Evolutionary conservation across 2,888 invertebrate species (phyloP).

Genomic region (Chydorus sphaericus): DNA sequence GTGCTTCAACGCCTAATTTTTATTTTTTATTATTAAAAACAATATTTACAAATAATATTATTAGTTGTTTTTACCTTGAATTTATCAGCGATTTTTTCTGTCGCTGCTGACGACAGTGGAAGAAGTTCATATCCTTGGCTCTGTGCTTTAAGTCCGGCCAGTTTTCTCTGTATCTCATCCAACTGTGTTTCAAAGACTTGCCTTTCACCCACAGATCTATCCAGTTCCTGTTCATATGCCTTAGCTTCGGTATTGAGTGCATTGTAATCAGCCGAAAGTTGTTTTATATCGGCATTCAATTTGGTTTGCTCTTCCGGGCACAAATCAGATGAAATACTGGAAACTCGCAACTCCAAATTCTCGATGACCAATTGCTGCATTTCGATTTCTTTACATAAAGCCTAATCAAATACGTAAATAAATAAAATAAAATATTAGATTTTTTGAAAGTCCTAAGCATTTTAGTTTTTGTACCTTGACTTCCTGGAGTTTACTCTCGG

Average conservation of each 20-base stretch:
- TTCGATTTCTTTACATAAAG: conserved; percentile 65
- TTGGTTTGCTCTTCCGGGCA: conserved; percentile 70
- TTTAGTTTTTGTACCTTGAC: conserved; percentile 45
- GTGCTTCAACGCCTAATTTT: conserved; percentile 42
- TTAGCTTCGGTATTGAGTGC: conserved; percentile 53
- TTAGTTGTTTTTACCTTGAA: too few relatives aligned
- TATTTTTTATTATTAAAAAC: background rate
- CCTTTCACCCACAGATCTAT: conserved; percentile 45
- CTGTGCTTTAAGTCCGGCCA: conserved; percentile 58
- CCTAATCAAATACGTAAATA: too few relatives aligned
- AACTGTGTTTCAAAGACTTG: conserved; percentile 63
- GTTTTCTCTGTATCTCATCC: conserved; percentile 64
- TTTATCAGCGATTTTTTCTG: conserved; percentile 64
- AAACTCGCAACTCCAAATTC: conserved; percentile 65
- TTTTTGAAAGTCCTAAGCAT: too few relatives aligned
- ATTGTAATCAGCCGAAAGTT: conserved; percentile 65
- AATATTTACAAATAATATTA: too few relatives aligned
- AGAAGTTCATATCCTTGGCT: conserved; percentile 37
- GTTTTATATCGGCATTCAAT: conserved; percentile 50
- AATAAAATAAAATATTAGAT: conserved; percentile 14
- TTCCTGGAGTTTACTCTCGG: conserved; percentile 54
- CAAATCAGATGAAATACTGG: conserved; percentile 67
- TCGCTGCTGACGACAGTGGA: conserved; percentile 60
- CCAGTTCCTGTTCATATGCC: conserved; percentile 54
- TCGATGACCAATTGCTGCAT: conserved; percentile 68